Evolutionary conservation across 1,140 invertebrate genomes (phyloP).

Genomic region (Metaphire vulgaris): DNA sequence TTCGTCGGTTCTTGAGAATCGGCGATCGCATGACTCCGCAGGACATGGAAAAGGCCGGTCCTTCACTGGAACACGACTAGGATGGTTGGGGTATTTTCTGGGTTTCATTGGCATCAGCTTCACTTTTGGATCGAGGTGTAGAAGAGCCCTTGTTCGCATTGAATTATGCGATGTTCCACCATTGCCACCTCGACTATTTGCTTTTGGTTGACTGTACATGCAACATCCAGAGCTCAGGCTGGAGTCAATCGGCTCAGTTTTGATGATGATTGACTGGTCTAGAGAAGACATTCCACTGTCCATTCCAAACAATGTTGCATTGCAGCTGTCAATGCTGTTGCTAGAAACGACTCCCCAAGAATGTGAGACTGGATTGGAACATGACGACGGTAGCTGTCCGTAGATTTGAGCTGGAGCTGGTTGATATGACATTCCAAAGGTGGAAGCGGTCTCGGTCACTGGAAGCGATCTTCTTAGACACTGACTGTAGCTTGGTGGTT

Average conservation of each 20-base stretch:
- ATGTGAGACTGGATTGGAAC: too few relatives aligned
- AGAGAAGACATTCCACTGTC: background rate
- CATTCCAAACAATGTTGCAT: background rate
- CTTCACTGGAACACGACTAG: conserved; percentile 94
- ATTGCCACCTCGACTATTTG: background rate
- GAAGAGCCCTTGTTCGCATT: background rate
- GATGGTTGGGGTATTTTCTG: conserved; percentile 89
- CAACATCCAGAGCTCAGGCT: background rate
- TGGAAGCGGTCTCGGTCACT: too few relatives aligned
- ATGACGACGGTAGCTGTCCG: background rate
- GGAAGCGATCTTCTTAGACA: background rate
- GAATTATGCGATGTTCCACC: background rate
- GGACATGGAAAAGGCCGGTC: conserved; percentile 98
- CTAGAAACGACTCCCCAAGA: background rate
- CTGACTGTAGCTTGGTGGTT: background rate
- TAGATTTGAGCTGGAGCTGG: background rate
- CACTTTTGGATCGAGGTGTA: background rate
- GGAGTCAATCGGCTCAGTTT: background rate
- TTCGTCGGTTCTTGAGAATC: conserved; percentile 96
- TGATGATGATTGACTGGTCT: background rate
- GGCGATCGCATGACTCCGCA: conserved; percentile 88
- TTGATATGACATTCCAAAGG: too few relatives aligned
- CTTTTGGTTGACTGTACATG: background rate
- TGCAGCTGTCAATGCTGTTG: background rate
- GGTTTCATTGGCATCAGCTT: conserved; percentile 67